Evolutionary conservation across 2,888 invertebrate genomes (phyloP).

Genomic region (Metopia argyrocephala): DNA sequence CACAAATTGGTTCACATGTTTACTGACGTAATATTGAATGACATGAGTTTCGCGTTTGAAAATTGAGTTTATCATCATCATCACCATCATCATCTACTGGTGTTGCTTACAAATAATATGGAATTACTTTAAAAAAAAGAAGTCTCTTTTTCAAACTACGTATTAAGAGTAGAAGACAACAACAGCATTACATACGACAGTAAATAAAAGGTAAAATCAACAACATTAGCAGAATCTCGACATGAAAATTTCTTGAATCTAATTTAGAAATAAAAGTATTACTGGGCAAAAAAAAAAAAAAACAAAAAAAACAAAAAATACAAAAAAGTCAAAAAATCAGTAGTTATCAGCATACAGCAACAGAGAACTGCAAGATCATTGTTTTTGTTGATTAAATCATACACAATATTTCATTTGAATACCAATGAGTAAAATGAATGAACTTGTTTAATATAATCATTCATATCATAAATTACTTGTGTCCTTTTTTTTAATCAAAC

Average conservation of each 20-base stretch:
- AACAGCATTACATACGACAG: neutral
- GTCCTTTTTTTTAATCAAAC: no score
- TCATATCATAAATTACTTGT: no score
- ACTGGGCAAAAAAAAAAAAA: constrained; percentile 23
- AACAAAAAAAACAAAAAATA: neutral
- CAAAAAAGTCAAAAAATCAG: neutral
- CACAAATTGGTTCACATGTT: constrained; percentile 76
- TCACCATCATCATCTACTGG: no score
- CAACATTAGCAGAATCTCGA: no score
- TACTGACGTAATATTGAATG: constrained; percentile 65
- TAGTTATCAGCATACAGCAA: constrained; percentile 26
- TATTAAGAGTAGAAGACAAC: neutral
- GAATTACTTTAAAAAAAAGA: constrained; percentile 38
- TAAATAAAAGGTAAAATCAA: neutral
- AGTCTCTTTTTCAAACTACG: neutral
- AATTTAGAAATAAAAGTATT: no score
- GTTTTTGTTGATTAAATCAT: no score
- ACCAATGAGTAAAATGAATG: no score
- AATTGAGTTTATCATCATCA: constrained; percentile 67
- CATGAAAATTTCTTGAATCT: no score
- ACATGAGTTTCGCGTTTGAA: constrained; percentile 66
- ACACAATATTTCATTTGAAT: no score
- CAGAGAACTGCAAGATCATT: constrained; percentile 18
- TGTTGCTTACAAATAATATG: constrained; percentile 48
- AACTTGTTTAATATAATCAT: no score